These are phyloP conservation scores for Sander vitreus DNA, from an alignment of 2,113 vertebrate genomes.

Conservation along the genomic window DNA sequence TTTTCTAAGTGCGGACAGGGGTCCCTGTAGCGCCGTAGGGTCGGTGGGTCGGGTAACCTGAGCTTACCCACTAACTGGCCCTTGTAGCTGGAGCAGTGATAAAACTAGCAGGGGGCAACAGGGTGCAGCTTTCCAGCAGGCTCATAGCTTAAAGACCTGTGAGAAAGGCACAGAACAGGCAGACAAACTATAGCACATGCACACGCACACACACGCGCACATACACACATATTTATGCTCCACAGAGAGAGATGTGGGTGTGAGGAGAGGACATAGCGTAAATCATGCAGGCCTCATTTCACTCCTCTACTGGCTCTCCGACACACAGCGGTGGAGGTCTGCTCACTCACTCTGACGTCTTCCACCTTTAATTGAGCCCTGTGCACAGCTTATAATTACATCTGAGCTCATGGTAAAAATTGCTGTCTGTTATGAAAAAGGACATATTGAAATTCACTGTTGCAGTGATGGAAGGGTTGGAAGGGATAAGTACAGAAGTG, in stretches of 20 bases:
- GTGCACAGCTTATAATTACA: constrained; percentile 72
- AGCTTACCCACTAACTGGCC: constrained; percentile 65
- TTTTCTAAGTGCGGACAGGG: constrained; percentile 78
- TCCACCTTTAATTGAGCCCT: constrained; percentile 75
- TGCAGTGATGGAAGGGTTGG: constrained; percentile 42
- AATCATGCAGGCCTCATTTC: constrained; percentile 73
- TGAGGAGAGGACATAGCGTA: constrained; percentile 61
- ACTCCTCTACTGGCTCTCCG: constrained; percentile 68
- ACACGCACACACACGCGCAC: constrained; percentile 14
- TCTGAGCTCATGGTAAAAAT: constrained; percentile 75
- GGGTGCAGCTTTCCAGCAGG: constrained; percentile 44
- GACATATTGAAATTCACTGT: constrained; percentile 47
- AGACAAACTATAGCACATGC: constrained; percentile 16
- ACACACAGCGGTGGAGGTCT: constrained; percentile 75
- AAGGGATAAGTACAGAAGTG: constrained; percentile 16
- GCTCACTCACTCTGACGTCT: constrained; percentile 70
- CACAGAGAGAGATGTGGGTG: constrained; percentile 48
- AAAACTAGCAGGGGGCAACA: constrained; percentile 67
- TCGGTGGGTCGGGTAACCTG: constrained; percentile 75
- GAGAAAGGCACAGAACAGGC: constrained; percentile 43
- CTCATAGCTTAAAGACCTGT: constrained; percentile 37
- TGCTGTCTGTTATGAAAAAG: constrained; percentile 66
- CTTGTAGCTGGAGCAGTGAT: constrained; percentile 73
- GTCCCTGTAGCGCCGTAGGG: constrained; percentile 57
- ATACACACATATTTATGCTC: constrained; percentile 21